Evolutionary conservation across 1,140 invertebrate species (phyloP).

Genomic region (Artemia franciscana): DNA sequence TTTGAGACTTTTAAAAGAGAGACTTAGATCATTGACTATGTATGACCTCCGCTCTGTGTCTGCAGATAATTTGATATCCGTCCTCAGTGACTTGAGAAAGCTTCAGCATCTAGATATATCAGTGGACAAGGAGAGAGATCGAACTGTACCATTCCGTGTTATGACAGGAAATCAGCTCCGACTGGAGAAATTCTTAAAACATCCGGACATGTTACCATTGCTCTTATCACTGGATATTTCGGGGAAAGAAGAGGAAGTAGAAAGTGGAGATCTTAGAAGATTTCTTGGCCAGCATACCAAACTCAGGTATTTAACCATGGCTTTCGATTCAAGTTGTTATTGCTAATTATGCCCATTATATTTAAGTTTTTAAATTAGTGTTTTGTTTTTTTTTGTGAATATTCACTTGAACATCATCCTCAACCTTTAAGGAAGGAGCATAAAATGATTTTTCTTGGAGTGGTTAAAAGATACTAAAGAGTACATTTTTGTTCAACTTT

Average conservation of each 20-base stretch:
- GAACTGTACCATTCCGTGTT: slow-evolving; percentile 22
- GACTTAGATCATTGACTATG: slow-evolving; percentile 34
- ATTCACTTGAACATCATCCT: too few species aligned
- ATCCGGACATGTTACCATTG: slow-evolving; percentile 29
- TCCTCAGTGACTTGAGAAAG: slow-evolving; percentile 31
- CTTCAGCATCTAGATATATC: slow-evolving; percentile 39
- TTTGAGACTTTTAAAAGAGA: slow-evolving; percentile 32
- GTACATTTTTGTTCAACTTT: too few species aligned
- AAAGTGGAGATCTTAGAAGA: slow-evolving; percentile 10
- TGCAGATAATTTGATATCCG: slow-evolving; percentile 25
- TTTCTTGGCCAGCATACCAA: slow-evolving; percentile 17
- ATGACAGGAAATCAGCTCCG: slow-evolving; percentile 23
- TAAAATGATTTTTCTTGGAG: too few species aligned
- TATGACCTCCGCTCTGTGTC: slow-evolving; percentile 30
- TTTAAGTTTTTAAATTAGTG: too few species aligned
- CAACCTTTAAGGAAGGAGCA: too few species aligned
- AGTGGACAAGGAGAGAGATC: slow-evolving; percentile 28
- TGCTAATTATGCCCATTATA: too few species aligned
- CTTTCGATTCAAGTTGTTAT: too few species aligned
- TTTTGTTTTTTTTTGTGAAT: too few species aligned
- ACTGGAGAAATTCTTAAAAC: slow-evolving; percentile 26
- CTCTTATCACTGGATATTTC: slow-evolving; percentile 42
- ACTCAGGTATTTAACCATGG: neutral
- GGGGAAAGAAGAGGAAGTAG: slow-evolving; percentile 20
- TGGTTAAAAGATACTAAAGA: too few species aligned